Percentiles rank a stretch among this genome's conserved stretches.
Evolutionary conservation across 2,888 invertebrate species (phyloP).

Genomic region (Gerris lacustris): DNA sequence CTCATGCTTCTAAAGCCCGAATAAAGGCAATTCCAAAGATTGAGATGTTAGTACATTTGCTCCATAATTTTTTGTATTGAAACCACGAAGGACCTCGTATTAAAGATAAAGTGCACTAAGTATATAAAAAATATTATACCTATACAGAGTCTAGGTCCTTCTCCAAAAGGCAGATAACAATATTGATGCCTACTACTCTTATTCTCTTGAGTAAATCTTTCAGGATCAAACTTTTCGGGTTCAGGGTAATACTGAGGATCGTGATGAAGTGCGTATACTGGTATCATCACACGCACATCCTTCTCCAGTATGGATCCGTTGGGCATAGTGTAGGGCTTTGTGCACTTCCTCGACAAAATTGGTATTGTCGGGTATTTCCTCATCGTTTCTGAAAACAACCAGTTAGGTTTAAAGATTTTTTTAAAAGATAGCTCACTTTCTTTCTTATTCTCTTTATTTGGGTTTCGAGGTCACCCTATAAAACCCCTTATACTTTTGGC

Average conservation of each 20-base stretch:
- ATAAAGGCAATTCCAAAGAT: too few species aligned
- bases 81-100: too few species aligned
- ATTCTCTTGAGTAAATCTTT: slow-evolving; percentile 32
- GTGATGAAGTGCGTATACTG: slow-evolving; percentile 33
- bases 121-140: slow-evolving; percentile 34
- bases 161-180: slow-evolving; percentile 46
- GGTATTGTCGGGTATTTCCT: slow-evolving; percentile 38
- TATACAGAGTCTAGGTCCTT: slow-evolving; percentile 46
- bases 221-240: slow-evolving; percentile 34
- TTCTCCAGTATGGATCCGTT: slow-evolving; percentile 29
- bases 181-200: slow-evolving; percentile 43
- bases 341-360: slow-evolving; percentile 34
- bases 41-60: too few species aligned
- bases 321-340: slow-evolving; percentile 28
- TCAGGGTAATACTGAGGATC: slow-evolving; percentile 34
- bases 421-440: too few species aligned
- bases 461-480: too few species aligned
- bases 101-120: too few species aligned
- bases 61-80: too few species aligned
- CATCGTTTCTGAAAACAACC: slow-evolving; percentile 37
- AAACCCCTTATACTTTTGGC: too few species aligned
- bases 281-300: slow-evolving; percentile 30
- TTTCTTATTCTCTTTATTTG: too few species aligned
- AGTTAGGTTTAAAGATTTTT: too few species aligned
- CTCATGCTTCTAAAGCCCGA: too few species aligned